Conservation (phyloP, 2,888 invertebrate species). For the Nemoura dubitans region DNA sequence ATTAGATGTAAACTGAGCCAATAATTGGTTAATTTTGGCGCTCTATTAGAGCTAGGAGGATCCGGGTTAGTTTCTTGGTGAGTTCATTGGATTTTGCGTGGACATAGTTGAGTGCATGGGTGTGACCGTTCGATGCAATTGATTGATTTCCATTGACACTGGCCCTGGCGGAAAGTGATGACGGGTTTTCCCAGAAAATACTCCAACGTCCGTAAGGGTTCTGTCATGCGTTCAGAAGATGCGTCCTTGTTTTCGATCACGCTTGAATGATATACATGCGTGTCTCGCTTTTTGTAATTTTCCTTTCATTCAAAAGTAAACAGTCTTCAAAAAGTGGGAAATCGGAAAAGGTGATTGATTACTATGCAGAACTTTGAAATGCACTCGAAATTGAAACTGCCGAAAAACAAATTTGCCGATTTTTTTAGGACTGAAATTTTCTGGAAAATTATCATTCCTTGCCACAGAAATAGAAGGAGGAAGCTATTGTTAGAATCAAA, state of each 20-base stretch:
- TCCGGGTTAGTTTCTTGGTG: neutral
- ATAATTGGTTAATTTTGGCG: neutral
- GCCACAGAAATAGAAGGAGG: too few species aligned
- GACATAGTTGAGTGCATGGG: neutral
- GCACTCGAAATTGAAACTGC: neutral
- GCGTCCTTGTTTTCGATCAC: neutral
- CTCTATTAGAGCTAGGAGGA: neutral
- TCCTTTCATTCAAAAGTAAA: neutral
- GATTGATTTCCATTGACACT: neutral
- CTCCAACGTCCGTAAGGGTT: neutral
- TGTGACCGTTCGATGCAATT: neutral
- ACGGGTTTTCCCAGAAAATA: neutral
- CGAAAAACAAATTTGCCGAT: neutral
- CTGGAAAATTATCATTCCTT: neutral
- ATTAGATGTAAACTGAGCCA: neutral
- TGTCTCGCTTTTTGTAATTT: neutral
- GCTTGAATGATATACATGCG: neutral
- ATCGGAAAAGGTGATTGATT: too few species aligned
- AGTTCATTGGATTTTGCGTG: neutral
- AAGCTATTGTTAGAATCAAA: too few species aligned
- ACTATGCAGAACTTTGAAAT: too few species aligned
- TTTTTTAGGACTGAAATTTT: neutral
- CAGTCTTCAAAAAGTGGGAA: too few species aligned
- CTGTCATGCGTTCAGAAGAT: neutral
- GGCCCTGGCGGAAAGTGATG: neutral